phyloP scores from a whole-genome alignment of 1,140 invertebrate genomes.

The Pseudomyrmex dendroicus region DNA sequence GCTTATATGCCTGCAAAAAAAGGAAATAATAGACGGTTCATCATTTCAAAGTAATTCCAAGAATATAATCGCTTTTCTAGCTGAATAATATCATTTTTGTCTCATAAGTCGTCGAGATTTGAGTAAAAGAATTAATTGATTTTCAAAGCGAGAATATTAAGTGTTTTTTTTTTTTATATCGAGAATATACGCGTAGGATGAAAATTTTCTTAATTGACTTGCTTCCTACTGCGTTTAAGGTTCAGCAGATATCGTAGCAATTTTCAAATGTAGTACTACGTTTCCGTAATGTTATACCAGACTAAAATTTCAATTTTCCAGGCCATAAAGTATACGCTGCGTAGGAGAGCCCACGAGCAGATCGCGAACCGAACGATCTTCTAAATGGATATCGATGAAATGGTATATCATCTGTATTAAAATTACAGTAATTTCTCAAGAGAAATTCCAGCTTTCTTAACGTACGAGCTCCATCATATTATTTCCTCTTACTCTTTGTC shows the following conservation, averaged over 20 bases:
- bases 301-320: slow-evolving; percentile 59
- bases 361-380: slow-evolving; percentile 45
- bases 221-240: slow-evolving; percentile 24
- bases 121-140: background rate
- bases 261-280: slow-evolving; percentile 42
- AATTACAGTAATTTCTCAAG: slow-evolving; percentile 57
- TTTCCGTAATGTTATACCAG: slow-evolving; percentile 54
- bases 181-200: background rate
- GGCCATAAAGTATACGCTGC: slow-evolving; percentile 54
- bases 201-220: slow-evolving; percentile 44
- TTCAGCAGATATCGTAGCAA: slow-evolving; percentile 29
- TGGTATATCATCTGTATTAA: slow-evolving; percentile 57
- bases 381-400: slow-evolving; percentile 62
- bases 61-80: slow-evolving; percentile 1
- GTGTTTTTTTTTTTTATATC: background rate
- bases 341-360: slow-evolving; percentile 43
- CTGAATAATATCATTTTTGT: background rate
- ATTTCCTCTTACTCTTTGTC: slow-evolving; percentile 25
- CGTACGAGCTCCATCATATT: slow-evolving; percentile 14
- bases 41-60: background rate
- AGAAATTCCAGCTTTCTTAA: slow-evolving; percentile 44
- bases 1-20: slow-evolving; percentile 3
- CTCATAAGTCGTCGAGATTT: background rate
- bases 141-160: background rate
- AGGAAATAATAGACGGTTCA: background rate